A percentile compares a stretch with the other conserved stretches of the same genome.
These are phyloP conservation scores for Nasonia longicornis DNA, from an alignment of 1,140 invertebrate species.

Conservation along the genomic window DNA sequence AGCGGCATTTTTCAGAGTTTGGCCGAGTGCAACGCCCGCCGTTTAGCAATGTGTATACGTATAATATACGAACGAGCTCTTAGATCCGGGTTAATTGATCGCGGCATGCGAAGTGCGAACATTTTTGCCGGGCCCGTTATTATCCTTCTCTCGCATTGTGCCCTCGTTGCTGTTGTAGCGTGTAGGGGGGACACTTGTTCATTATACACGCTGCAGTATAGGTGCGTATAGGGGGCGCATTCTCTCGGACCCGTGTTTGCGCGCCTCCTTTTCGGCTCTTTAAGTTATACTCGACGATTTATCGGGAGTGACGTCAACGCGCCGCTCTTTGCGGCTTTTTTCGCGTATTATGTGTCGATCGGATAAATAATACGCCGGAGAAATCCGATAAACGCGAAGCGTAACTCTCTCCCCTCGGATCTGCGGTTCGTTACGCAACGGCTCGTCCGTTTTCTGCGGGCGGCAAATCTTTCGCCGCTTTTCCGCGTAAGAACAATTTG, in stretches of 20 bases:
- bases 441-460: neutral
- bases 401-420: neutral
- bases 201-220: too few species aligned
- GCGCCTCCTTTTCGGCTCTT: too few species aligned
- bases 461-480: neutral
- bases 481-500: neutral
- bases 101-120: conserved; percentile 33
- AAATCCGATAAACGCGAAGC: conserved; percentile 20
- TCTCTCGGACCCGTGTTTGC: too few species aligned
- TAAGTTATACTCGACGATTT: neutral
- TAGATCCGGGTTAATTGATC: conserved; percentile 47
- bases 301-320: neutral
- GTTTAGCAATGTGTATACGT: conserved; percentile 18
- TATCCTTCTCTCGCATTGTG: conserved; percentile 10
- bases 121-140: conserved; percentile 3
- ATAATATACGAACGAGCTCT: conserved; percentile 37
- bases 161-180: too few species aligned
- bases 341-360: neutral
- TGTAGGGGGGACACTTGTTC: too few species aligned
- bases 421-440: neutral
- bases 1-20: conserved; percentile 27
- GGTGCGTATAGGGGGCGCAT: too few species aligned
- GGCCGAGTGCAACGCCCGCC: conserved; percentile 12
- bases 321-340: neutral
- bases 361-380: conserved; percentile 27